Percentiles rank a stretch among this genome's conserved stretches.
Evolutionary conservation across 2,113 vertebrate genomes (phyloP).

Genomic region (Caretta caretta): DNA sequence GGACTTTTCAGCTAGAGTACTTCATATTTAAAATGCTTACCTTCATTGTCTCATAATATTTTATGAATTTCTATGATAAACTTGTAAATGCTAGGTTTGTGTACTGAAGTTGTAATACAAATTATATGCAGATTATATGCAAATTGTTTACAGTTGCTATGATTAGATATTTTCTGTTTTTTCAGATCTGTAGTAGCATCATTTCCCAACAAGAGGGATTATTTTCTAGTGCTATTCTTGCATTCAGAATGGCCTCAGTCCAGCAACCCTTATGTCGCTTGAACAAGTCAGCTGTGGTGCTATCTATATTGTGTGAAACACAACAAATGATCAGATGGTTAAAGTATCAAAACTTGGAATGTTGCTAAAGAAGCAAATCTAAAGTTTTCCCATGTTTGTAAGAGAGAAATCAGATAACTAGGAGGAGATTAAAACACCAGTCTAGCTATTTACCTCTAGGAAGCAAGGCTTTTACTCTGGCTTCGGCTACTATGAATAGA

Average conservation of each 20-base stretch:
- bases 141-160: not conserved
- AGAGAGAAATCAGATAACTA: conserved; percentile 5
- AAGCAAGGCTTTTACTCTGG: conserved; percentile 58
- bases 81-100: not conserved
- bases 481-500: conserved; percentile 68
- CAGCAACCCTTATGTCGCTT: not conserved
- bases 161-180: not conserved
- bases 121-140: not conserved
- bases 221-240: not conserved
- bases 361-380: conserved; percentile 31
- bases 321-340: conserved; percentile 20
- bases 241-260: conserved; percentile 31
- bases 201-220: conserved; percentile 26
- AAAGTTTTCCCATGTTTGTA: conserved; percentile 31
- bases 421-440: conserved; percentile 41
- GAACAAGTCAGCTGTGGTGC: not conserved
- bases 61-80: not conserved
- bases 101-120: not conserved
- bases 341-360: conserved; percentile 54
- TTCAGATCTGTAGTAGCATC: not conserved
- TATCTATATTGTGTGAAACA: conserved; percentile 39
- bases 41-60: not conserved
- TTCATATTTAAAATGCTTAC: not conserved
- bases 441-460: conserved; percentile 55
- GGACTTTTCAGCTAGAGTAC: not conserved